A percentile compares a stretch with the other conserved stretches of the same genome.
Conservation (phyloP, 2,797 vertebrate species). For the Phrynocephalus vlangalii region DNA sequence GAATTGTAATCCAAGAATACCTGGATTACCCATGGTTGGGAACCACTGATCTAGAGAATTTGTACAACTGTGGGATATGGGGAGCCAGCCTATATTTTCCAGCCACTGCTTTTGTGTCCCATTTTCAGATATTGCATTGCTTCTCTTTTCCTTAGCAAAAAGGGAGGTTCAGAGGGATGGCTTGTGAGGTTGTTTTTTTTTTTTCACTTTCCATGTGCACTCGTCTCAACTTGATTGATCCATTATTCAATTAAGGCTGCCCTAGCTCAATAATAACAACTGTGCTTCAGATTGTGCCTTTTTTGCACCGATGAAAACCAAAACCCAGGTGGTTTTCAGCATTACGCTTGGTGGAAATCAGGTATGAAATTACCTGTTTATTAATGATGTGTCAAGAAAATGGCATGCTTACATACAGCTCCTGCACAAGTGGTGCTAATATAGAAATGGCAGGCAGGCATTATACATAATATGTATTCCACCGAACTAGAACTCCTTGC, state of each 20-base stretch:
- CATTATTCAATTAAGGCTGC: constrained; percentile 66
- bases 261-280: constrained; percentile 60
- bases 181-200: constrained; percentile 32
- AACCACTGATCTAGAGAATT: background rate
- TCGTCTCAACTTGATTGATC: constrained; percentile 60
- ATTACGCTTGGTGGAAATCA: constrained; percentile 79
- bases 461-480: constrained; percentile 62
- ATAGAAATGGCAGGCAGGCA: constrained; percentile 72
- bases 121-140: background rate
- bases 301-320: constrained; percentile 68
- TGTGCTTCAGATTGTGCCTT: constrained; percentile 48
- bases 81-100: background rate
- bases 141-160: background rate
- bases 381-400: constrained; percentile 79
- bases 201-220: constrained; percentile 47
- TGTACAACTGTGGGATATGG: background rate
- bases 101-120: background rate
- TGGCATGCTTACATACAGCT: constrained; percentile 70
- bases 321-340: constrained; percentile 82
- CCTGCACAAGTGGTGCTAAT: constrained; percentile 66
- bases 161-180: fast-evolving
- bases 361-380: constrained; percentile 82
- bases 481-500: constrained; percentile 56
- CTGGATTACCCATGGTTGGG: background rate
- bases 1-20: too few relatives aligned